phyloP scores from a whole-genome alignment of 2,113 vertebrate species.

The Thunnus thynnus region DNA sequence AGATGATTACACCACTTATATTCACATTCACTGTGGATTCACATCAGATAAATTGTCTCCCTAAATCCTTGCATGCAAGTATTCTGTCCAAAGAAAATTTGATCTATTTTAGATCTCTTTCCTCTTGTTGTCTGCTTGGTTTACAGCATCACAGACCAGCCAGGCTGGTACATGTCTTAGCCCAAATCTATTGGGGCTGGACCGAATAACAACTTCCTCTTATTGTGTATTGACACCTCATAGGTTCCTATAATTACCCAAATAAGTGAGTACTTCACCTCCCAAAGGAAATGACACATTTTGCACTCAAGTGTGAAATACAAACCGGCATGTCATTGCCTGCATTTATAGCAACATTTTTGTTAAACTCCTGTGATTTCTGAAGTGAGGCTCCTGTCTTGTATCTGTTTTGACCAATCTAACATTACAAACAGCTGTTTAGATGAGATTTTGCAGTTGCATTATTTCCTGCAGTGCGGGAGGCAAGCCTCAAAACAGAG shows the following conservation, averaged over 20 bases:
- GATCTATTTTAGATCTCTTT: background rate
- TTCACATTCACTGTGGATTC: too few species aligned
- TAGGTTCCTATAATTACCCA: too few species aligned
- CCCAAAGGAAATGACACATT: background rate
- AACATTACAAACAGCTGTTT: background rate
- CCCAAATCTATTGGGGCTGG: background rate
- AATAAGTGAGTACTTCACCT: background rate
- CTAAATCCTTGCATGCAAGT: background rate
- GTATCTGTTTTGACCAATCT: background rate
- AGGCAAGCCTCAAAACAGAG: background rate
- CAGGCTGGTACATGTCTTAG: background rate
- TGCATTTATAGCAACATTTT: too few species aligned
- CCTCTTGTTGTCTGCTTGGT: background rate
- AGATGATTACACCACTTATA: too few species aligned
- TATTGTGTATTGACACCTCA: background rate
- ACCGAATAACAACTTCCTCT: background rate
- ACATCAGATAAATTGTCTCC: background rate
- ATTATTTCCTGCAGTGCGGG: background rate
- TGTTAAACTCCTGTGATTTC: too few species aligned
- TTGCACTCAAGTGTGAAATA: background rate
- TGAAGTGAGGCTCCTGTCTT: too few species aligned
- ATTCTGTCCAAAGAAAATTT: background rate
- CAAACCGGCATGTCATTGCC: too few species aligned
- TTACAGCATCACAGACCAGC: background rate
- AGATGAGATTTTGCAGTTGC: background rate